These are phyloP conservation scores for Hippocampus comes DNA, from an alignment of 2,113 vertebrate genomes.

Conservation along the genomic window DNA sequence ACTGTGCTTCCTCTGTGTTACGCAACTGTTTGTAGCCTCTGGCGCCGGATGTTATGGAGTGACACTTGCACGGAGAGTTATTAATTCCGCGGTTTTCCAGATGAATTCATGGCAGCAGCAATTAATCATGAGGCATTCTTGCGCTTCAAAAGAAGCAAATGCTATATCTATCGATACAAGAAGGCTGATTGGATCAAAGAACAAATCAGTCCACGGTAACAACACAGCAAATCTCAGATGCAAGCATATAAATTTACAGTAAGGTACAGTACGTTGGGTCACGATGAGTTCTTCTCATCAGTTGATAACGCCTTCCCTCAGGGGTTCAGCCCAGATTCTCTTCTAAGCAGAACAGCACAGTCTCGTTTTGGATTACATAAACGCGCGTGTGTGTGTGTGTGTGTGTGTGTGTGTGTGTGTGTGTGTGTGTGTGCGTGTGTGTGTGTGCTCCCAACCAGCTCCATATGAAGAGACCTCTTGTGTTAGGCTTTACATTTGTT, in stretches of 20 bases:
- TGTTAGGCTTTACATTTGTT: background rate
- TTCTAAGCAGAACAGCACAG: slow-evolving; percentile 34
- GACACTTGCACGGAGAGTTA: slow-evolving; percentile 39
- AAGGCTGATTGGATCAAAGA: background rate
- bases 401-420: slow-evolving; percentile 10
- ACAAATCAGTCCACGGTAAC: background rate
- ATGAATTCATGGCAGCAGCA: slow-evolving; percentile 45
- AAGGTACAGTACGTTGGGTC: slow-evolving; percentile 23
- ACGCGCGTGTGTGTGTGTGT: slow-evolving; percentile 4
- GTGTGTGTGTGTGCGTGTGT: slow-evolving; percentile 4
- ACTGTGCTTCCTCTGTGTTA: slow-evolving; percentile 42
- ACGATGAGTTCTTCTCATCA: slow-evolving; percentile 40
- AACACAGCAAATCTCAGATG: background rate
- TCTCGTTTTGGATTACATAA: slow-evolving; percentile 58
- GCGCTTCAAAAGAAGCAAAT: slow-evolving; percentile 28
- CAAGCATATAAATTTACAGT: slow-evolving; percentile 29
- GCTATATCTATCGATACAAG: background rate
- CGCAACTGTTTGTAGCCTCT: slow-evolving; percentile 46
- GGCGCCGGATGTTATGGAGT: slow-evolving; percentile 54
- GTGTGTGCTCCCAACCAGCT: background rate
- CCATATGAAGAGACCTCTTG: background rate
- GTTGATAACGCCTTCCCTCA: slow-evolving; percentile 44
- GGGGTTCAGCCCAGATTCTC: slow-evolving; percentile 57
- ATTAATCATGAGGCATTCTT: slow-evolving; percentile 30
- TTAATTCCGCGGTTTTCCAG: slow-evolving; percentile 60